Conservation (phyloP, 2,113 vertebrate species). For the Odocoileus virginianus region DNA sequence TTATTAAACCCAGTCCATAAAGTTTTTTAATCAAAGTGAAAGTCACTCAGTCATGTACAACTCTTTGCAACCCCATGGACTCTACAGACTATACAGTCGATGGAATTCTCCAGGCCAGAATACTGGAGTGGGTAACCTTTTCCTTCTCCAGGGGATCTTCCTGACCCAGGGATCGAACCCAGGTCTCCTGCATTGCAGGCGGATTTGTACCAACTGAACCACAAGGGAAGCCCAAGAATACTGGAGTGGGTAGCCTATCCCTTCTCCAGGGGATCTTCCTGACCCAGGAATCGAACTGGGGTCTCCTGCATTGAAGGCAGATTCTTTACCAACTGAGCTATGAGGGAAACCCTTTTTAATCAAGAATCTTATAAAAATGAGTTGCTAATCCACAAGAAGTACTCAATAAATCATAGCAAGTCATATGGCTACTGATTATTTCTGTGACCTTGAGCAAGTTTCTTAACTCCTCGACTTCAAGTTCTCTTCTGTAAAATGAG, state of each 20-base stretch:
- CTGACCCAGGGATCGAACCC: neutral
- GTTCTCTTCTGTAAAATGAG: neutral
- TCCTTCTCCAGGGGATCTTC: neutral
- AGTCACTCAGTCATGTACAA: neutral
- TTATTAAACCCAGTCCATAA: neutral
- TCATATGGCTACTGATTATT: neutral
- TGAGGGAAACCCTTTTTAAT: neutral
- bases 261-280: neutral
- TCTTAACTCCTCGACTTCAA: neutral
- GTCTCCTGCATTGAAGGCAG: neutral
- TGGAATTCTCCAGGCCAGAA: neutral
- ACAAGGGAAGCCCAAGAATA: neutral
- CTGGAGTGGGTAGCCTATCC: neutral
- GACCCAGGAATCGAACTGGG: rapidly evolving
- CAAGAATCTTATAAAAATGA: neutral
- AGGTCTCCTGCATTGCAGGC: neutral
- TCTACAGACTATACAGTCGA: neutral
- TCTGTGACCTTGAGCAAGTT: neutral
- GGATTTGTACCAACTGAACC: neutral
- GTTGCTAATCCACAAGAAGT: neutral
- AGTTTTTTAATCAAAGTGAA: neutral
- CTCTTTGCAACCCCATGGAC: neutral
- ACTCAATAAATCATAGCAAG: neutral
- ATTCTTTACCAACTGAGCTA: neutral
- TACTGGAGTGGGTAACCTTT: neutral